Base-by-base conservation (phyloP, 2,888 invertebrate species). In the Rhyacophila evoluta region DNA sequence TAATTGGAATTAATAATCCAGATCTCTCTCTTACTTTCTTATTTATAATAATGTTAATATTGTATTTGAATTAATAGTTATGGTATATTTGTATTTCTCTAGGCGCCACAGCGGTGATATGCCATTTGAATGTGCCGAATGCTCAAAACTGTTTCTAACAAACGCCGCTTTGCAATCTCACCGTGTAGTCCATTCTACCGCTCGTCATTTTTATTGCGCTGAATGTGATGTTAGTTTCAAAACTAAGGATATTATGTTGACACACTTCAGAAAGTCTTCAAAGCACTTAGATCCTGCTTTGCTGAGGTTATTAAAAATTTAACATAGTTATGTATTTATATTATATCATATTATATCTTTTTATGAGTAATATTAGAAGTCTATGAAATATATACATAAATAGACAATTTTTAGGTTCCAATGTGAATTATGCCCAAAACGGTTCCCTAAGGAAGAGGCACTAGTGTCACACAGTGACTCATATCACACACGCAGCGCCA, bases 201-300 rank as follows among this genome's bases (percentile, higher is more conserved):
- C 55, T 55, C 55, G 55, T 10, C 55, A 55, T 55, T 55, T 19
- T 55, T 55, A 55, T 10, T 55, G 55, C 10, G 55, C 55, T 0
- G 55, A 55, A 19, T 55, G 55, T 25, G 55, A 55, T 55, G 55
- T 55, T 19, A 55, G 55, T 10, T 55, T 55, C 10, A 55, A 55
- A 55, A 55, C 55, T 25, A 55, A 10, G 19, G 55, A 55, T 10
- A 55, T 55, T 8, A 55, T 55, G 55, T 25, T 55, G 19, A 55
- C 55, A 10, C 55, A 55, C 12, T 55, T 55, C 19, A 55, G 19
- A 19, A 55, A 55, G 2, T 55, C 55, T 8, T 55, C 19, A 19
- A 55, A 19, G 10, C 55, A 55, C 19, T 6, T 55, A 2, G 55
- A 55, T 19, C 55, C 55, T 0, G 55, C 55, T 25, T 55, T 55